Percentiles rank a stretch among this genome's conserved stretches.
Evolutionary conservation across 2,888 invertebrate species (phyloP).

Genomic region (Drosophila cyrtoloma): DNA sequence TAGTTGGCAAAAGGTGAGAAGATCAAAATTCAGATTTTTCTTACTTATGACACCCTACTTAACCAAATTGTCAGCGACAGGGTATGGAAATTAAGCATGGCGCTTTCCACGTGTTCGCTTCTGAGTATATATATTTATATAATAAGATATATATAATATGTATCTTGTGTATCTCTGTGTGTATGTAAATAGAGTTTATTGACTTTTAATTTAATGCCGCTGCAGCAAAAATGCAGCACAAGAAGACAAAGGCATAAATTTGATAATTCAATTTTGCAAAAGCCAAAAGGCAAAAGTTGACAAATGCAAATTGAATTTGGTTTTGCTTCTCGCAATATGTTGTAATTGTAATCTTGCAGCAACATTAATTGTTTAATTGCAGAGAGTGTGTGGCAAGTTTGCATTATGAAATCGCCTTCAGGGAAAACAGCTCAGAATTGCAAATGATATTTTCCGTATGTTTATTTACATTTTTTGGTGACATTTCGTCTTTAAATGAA

Average conservation of each 20-base stretch:
- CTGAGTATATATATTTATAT: constrained; percentile 1
- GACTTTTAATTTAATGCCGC: constrained; percentile 47
- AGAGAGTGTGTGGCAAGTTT: constrained; percentile 11
- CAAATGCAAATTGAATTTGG: constrained; percentile 54
- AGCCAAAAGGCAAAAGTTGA: constrained; percentile 33
- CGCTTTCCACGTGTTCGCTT: constrained; percentile 48
- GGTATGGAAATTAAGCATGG: constrained; percentile 26
- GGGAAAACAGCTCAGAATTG: not conserved
- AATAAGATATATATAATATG: not conserved
- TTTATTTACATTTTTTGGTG: not conserved
- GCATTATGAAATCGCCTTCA: constrained; percentile 1
- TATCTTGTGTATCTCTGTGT: not conserved
- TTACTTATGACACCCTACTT: not conserved
- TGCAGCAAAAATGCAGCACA: constrained; percentile 27
- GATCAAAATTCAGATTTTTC: not conserved
- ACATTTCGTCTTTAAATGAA: not conserved
- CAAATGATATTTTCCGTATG: not conserved
- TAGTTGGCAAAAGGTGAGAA: not conserved
- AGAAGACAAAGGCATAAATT: constrained; percentile 18
- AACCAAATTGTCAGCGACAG: not conserved
- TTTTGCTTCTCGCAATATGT: constrained; percentile 34
- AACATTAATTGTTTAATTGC: constrained; percentile 29
- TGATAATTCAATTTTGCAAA: constrained; percentile 40
- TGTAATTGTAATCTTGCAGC: constrained; percentile 29
- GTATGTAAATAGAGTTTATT: constrained; percentile 49